Evolutionary conservation across 2,797 vertebrate species (phyloP).

Genomic region (Micromesistius poutassou): DNA sequence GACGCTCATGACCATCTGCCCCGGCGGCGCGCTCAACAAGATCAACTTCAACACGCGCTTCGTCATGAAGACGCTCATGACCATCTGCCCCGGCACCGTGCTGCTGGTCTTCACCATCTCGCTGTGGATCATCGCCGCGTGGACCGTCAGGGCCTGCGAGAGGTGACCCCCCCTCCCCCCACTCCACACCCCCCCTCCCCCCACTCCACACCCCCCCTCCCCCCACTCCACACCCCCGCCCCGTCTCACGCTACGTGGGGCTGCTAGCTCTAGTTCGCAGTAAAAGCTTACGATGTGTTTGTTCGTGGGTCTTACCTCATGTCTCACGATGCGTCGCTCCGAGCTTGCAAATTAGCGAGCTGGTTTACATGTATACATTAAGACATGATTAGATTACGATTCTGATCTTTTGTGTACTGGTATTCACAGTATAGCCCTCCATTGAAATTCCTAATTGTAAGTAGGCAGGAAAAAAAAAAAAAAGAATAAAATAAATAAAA

Average conservation of each 20-base stretch:
- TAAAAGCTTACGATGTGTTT: not conserved
- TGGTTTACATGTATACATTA: no score
- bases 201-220: conserved; percentile 18
- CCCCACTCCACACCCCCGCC: no score
- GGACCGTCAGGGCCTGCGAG: conserved; percentile 99
- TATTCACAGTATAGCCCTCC: no score
- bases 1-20: conserved; percentile 99
- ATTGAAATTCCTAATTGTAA: no score
- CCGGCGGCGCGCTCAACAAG: conserved; percentile 99
- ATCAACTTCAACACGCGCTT: conserved; percentile 99
- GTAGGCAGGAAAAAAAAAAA: no score
- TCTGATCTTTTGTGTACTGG: no score
- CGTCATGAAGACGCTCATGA: conserved; percentile 99
- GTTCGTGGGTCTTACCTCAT: not conserved
- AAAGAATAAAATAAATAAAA: no score
- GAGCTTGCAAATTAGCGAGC: no score
- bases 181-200: conserved; percentile 41
- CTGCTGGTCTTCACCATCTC: conserved; percentile 99
- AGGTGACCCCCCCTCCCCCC: conserved; percentile 78
- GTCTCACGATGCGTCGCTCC: no score
- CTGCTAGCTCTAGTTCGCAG: no score
- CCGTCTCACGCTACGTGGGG: no score
- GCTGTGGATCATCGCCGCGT: conserved; percentile 99
- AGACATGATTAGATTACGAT: no score
- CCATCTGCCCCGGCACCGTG: conserved; percentile 99